A percentile compares a stretch with the other conserved stretches of the same genome.
These are phyloP conservation scores for Lophotis ruficrista DNA, from an alignment of 2,113 vertebrate genomes.

Conservation along the genomic window DNA sequence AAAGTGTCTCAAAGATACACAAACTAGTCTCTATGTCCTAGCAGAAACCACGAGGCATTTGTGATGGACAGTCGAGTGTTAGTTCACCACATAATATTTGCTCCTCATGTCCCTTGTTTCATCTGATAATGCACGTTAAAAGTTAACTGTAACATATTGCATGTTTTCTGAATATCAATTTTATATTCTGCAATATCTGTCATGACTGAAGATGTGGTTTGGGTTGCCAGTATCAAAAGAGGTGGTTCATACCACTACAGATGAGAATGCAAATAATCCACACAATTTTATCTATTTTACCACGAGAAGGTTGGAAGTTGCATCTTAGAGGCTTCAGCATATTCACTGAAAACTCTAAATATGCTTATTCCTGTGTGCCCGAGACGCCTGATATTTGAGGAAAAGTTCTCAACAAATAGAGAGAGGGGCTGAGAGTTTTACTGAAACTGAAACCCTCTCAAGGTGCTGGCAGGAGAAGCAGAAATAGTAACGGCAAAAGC, in stretches of 20 bases:
- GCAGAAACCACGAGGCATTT: not conserved
- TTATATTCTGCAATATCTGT: not conserved
- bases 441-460: not conserved
- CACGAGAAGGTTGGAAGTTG: not conserved
- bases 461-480: not conserved
- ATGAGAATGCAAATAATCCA: not conserved
- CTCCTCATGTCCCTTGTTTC: not conserved
- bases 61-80: not conserved
- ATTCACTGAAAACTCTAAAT: not conserved
- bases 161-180: not conserved
- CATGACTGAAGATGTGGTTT: not conserved
- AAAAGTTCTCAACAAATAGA: not conserved
- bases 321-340: not conserved
- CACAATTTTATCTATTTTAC: not conserved
- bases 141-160: not conserved
- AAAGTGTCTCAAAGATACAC: not conserved
- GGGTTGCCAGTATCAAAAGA: not conserved
- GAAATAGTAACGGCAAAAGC: not conserved
- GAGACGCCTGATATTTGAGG: not conserved
- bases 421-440: not conserved
- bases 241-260: not conserved
- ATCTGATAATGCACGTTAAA: not conserved
- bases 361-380: not conserved
- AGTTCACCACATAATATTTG: not conserved
- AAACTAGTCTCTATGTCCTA: not conserved